Percentiles rank a stretch among this genome's conserved stretches.
These are phyloP conservation scores for Lampris incognitus DNA, from an alignment of 2,113 vertebrate genomes.

Conservation along the genomic window DNA sequence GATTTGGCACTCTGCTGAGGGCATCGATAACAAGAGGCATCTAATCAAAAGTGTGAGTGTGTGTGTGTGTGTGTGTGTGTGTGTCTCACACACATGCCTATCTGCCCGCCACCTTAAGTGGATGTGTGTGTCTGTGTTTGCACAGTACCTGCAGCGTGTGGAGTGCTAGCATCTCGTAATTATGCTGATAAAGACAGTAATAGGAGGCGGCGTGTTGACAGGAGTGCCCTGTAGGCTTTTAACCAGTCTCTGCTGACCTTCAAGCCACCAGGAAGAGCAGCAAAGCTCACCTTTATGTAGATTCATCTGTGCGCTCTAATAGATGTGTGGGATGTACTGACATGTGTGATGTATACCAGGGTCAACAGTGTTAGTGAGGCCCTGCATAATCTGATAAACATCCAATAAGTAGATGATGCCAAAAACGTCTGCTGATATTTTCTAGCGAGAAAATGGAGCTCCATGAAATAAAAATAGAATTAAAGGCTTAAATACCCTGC, in stretches of 20 bases:
- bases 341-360: no score
- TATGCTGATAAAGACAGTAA: conserved; percentile 44
- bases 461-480: no score
- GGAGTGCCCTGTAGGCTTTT: conserved; percentile 32
- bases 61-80: conserved; percentile 1
- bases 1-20: not conserved
- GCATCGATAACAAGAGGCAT: not conserved
- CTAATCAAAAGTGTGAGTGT: not conserved
- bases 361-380: not conserved
- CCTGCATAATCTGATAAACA: not conserved
- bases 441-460: no score
- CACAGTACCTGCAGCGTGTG: not conserved
- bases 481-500: no score
- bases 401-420: no score
- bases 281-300: conserved; percentile 15
- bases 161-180: conserved; percentile 29
- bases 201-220: conserved; percentile 43
- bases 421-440: no score
- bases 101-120: conserved; percentile 10
- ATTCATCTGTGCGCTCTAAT: not conserved
- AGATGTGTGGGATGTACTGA: not conserved
- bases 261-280: conserved; percentile 11
- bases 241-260: conserved; percentile 22
- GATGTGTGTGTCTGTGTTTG: conserved; percentile 2
- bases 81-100: no score